These are phyloP conservation scores for Sturnira hondurensis DNA, from an alignment of 2,113 vertebrate species.

Conservation along the genomic window DNA sequence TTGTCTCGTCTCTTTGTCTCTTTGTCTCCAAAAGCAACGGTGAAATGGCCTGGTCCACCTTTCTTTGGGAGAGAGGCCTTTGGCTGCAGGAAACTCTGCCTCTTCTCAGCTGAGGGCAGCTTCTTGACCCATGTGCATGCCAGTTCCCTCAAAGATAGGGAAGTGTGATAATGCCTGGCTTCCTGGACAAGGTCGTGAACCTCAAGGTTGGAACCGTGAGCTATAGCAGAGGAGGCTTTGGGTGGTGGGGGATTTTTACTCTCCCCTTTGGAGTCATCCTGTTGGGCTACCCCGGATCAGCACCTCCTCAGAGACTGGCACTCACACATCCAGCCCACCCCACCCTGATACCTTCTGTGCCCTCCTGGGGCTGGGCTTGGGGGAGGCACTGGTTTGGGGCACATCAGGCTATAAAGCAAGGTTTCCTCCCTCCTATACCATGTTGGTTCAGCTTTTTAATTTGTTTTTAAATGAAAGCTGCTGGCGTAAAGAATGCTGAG, in stretches of 20 bases:
- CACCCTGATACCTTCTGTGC: too few species aligned
- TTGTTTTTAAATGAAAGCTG: neutral
- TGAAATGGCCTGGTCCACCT: rapidly evolving
- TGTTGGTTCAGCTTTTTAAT: neutral
- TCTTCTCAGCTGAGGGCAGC: neutral
- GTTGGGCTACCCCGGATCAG: neutral
- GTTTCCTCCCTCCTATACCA: neutral
- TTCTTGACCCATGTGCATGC: neutral
- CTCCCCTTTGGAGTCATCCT: rapidly evolving
- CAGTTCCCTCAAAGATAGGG: neutral
- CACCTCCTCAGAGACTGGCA: rapidly evolving
- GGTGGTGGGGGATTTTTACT: rapidly evolving
- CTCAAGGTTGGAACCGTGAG: rapidly evolving
- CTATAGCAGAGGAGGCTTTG: neutral
- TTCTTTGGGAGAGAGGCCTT: neutral
- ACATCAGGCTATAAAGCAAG: neutral
- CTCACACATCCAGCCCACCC: neutral
- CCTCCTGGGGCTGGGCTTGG: neutral
- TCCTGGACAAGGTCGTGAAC: rapidly evolving
- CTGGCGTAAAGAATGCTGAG: neutral
- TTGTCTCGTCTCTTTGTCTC: too few species aligned
- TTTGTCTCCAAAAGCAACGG: neutral
- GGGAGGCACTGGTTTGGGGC: neutral
- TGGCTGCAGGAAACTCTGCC: neutral
- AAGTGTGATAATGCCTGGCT: neutral